phyloP scores from a whole-genome alignment of 1,140 invertebrate genomes.

The Nephila pilipes region DNA sequence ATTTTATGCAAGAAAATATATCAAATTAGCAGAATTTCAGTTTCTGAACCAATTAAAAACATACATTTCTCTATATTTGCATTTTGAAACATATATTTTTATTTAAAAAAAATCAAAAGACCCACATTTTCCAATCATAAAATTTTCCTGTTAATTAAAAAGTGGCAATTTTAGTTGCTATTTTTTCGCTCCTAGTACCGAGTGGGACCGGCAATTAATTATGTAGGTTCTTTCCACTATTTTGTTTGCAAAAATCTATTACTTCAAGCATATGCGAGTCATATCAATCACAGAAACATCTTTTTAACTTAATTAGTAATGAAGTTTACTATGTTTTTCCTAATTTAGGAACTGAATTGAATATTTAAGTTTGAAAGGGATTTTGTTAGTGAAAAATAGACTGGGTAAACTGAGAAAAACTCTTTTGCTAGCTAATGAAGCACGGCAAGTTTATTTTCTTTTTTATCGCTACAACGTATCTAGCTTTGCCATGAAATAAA shows the following conservation, averaged over 20 bases:
- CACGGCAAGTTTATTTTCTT: not conserved
- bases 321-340: not conserved
- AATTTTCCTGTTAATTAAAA: not conserved
- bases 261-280: not conserved
- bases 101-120: too few species aligned
- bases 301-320: slow-evolving; percentile 7
- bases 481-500: not conserved
- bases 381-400: slow-evolving; percentile 8
- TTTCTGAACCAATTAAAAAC: too few species aligned
- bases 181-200: not conserved
- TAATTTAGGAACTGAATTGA: not conserved
- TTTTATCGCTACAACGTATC: not conserved
- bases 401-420: not conserved
- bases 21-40: too few species aligned
- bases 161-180: not conserved
- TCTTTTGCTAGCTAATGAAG: not conserved
- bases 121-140: not conserved
- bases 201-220: not conserved
- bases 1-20: too few species aligned
- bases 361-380: slow-evolving; percentile 13
- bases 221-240: not conserved
- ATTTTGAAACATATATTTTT: too few species aligned
- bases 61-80: too few species aligned
- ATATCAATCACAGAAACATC: not conserved
- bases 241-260: not conserved